Evolutionary conservation across 2,113 vertebrate species (phyloP), one percentile per base, ranked within the genome.

Genomic region (Ictidomys tridecemlineatus): DNA sequence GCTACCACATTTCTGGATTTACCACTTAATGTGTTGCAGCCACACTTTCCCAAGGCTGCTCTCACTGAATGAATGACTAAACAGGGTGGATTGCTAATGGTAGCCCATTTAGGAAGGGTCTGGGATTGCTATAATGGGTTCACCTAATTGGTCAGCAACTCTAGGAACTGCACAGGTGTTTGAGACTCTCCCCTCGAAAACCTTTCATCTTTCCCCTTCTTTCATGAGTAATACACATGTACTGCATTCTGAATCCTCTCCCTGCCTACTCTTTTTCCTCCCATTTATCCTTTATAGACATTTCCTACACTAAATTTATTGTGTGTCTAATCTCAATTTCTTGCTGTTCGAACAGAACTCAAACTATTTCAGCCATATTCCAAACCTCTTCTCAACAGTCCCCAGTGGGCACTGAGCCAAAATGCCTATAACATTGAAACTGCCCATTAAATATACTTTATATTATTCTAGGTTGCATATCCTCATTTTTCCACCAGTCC

Each of bases 11-110:
- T 48, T 83, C 28, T 78, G 10, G 16, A 78, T 17, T 26, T 24
- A 69, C 22, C 2, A 7, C 8, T 18, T 8, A 9, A 4, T 51
- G 8, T 45, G 4, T 4, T 22, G 1, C 13, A 45, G 65, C 1
- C 26, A 45, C 1, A 39, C 1, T 67, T 39, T 2, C 10, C n/a
- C 10, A 72, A 4, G 2, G 9, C 4, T 48, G 28, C 2, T 95
- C 9, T 70, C 16, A 39, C 20, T 8, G 24, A 63, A 30, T 8
- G 24, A 63, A 30, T 42, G 8, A 30, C 5, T 14, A 45, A 42
- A 37, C 10, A 32, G 8, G 2, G 5, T 10, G 12, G 20, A 26
- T 70, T 30, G 12, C 48, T 73, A 63, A 73, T 17, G 34, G 13
- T 48, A 37, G 1, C 1, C 0, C 53, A 74, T 70, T 69, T 6